Base-by-base conservation (phyloP, 2,888 invertebrate species). In the Aspidiotus destructor region DNA sequence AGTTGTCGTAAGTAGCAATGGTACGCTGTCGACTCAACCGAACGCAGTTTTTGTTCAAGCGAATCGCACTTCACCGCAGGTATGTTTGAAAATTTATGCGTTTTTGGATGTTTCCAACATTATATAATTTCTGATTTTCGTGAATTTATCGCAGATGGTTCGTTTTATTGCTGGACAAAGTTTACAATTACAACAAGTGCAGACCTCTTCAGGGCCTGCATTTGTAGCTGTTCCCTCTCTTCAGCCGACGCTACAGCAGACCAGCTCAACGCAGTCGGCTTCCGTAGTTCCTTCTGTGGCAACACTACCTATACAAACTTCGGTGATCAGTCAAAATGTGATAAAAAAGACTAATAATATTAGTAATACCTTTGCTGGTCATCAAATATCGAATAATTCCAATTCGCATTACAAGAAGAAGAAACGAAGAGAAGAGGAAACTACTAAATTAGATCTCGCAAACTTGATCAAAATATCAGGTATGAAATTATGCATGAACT, bases 401-500 rank as follows among this genome's bases (percentile, higher is more conserved):
- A 44, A n/a, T 8, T 57, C 57, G 70, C 7, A 63, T 61, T 62
- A 68, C 52, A 71, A 69, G 42, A 80, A 80, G 71, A 81, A 81
- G 72, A 77, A 80, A 62, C 80, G 80, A 73, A 80, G 80, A 70
- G 79, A 80, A 72, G 80, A 80, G 41, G 80, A 80, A 44, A 79
- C 80, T 41, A 69, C 69, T 52, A 58, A 84, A 75, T 76, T 86
- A 67, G 86, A 86, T 77, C 80, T 87, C 73, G 86, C 86, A 65
- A 86, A 85, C 77, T 84, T 87, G 53, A 87, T 87, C 84, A 86
- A 86, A 76, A 79, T 86, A 70, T 86, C 86, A 62, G 85, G 87
- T 78, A 28, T 28, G 28, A 28, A 28, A 28, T 28, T 28, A 5
- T 28, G 28, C n/a, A 28, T 28, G 28, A 5, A 71, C 28, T 5